phyloP scores from a whole-genome alignment of 2,113 vertebrate genomes.

The Lagopus leucura region DNA sequence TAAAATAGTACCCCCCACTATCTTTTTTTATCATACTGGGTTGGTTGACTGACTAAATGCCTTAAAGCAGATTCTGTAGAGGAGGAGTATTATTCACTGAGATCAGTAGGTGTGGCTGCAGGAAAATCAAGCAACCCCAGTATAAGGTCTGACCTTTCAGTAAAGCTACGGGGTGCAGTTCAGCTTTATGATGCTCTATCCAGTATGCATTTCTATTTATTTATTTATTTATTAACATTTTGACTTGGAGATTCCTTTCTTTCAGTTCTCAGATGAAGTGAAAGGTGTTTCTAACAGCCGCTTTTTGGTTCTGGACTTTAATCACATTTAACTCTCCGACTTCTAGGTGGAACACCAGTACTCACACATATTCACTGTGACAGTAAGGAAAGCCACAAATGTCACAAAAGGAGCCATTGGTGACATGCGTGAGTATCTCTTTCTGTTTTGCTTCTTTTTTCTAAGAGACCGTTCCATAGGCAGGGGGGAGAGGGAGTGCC shows the following conservation, averaged over 20 bases:
- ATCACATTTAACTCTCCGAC: constrained; percentile 42
- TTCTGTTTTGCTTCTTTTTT: background rate
- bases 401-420: constrained; percentile 96
- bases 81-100: constrained; percentile 63
- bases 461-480: background rate
- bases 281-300: background rate
- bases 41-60: constrained; percentile 39
- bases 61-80: constrained; percentile 11
- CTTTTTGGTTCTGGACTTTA: background rate
- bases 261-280: background rate
- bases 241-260: constrained; percentile 13
- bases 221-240: background rate
- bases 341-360: constrained; percentile 95
- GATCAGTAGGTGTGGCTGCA: constrained; percentile 56
- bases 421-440: constrained; percentile 90
- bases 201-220: constrained; percentile 62
- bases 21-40: rapidly evolving
- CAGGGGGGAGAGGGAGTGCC: background rate
- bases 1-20: background rate
- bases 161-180: constrained; percentile 48
- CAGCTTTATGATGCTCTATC: constrained; percentile 68
- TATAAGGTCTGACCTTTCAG: constrained; percentile 38
- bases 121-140: constrained; percentile 37
- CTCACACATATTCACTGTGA: constrained; percentile 91
- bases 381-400: constrained; percentile 86